These are phyloP conservation scores for Xenops minutus DNA, from an alignment of 2,797 vertebrate genomes.

Conservation along the genomic window DNA sequence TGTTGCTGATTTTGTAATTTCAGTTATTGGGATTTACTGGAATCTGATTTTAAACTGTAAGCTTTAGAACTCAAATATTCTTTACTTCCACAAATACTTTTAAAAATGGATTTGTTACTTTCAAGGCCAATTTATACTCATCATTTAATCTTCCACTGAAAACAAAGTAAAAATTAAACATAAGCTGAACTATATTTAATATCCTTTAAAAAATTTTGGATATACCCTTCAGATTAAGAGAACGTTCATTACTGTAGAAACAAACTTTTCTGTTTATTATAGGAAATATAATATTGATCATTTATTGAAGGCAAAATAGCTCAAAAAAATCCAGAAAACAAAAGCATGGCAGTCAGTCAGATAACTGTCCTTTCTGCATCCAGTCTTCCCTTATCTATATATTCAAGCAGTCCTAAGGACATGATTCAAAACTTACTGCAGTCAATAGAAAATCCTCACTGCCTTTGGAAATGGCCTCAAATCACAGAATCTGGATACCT, in stretches of 20 bases:
- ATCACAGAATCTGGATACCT: background rate
- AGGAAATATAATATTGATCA: background rate
- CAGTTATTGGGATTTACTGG: background rate
- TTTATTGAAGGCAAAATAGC: background rate
- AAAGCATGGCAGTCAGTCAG: background rate
- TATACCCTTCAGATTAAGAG: background rate
- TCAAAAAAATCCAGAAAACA: background rate
- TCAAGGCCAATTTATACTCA: background rate
- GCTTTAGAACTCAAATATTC: background rate
- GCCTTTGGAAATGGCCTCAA: background rate
- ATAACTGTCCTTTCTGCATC: background rate
- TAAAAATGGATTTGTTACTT: fast-evolving
- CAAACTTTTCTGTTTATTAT: background rate
- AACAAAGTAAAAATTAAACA: background rate
- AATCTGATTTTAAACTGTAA: background rate
- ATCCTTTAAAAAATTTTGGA: background rate
- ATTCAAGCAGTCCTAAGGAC: background rate
- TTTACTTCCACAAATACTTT: background rate
- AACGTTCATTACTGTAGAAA: background rate
- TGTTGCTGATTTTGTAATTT: background rate
- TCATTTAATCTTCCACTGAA: background rate
- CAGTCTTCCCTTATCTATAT: background rate
- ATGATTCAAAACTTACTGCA: background rate
- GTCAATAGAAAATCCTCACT: background rate
- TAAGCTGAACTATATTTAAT: background rate